Evolutionary conservation across 2,113 vertebrate species (phyloP).

Genomic region (Protobothrops flavoviridis): DNA sequence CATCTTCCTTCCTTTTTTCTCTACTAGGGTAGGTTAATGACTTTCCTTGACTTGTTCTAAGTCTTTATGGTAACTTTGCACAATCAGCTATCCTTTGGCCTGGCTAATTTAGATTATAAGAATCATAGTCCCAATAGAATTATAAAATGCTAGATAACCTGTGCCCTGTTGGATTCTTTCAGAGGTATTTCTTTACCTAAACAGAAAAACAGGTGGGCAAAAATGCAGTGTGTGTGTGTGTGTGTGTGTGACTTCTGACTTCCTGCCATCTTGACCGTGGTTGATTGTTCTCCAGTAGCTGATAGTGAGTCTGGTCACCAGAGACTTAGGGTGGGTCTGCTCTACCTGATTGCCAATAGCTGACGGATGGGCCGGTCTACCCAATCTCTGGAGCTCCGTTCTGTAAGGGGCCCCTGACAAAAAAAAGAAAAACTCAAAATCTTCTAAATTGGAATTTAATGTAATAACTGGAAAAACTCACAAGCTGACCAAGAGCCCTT

Average conservation of each 20-base stretch:
- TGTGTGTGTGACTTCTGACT: not conserved
- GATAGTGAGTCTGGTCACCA: not conserved
- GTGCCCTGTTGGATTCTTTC: not conserved
- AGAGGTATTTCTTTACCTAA: not conserved
- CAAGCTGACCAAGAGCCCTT: not conserved
- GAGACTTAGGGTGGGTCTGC: not conserved
- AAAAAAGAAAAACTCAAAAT: not conserved
- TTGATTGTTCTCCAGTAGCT: not conserved
- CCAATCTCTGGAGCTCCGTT: not conserved
- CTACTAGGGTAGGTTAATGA: not conserved
- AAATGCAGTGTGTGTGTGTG: too few species aligned
- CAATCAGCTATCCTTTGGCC: not conserved
- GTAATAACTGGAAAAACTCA: not conserved
- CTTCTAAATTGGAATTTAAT: slow-evolving; percentile 11
- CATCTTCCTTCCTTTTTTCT: not conserved
- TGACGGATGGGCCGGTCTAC: not conserved
- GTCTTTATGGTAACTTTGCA: not conserved
- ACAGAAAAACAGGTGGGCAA: not conserved
- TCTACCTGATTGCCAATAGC: not conserved
- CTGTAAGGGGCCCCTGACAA: not conserved
- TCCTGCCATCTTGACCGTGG: not conserved
- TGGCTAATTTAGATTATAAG: not conserved
- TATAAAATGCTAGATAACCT: not conserved
- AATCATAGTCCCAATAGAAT: not conserved
- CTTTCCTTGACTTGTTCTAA: not conserved